Conservation (phyloP, 2,888 invertebrate species). For the Rhorus exstirpatorius region DNA sequence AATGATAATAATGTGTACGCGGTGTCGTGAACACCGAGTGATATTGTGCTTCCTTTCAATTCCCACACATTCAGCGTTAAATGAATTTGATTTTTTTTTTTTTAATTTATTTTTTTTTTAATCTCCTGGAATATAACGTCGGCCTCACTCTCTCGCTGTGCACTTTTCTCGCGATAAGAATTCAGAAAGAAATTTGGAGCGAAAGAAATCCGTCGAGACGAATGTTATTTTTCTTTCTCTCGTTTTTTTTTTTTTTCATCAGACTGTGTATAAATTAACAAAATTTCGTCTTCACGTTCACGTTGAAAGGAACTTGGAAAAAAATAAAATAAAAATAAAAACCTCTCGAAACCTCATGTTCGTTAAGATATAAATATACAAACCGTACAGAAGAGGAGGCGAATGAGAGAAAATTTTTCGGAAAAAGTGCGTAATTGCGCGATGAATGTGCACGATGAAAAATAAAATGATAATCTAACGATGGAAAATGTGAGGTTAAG, state of each 20-base stretch:
- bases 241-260: conserved; percentile 7
- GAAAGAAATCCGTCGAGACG: conserved; percentile 26
- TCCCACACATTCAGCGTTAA: conserved; percentile 67
- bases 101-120: too few species aligned
- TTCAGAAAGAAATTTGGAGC: conserved; percentile 3
- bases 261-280: conserved; percentile 13
- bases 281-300: conserved; percentile 14
- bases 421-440: conserved; percentile 31
- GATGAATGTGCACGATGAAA: conserved; percentile 58
- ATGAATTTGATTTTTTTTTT: too few species aligned
- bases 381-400: conserved; percentile 44
- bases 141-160: conserved; percentile 10
- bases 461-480: conserved; percentile 38
- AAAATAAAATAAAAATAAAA: too few species aligned
- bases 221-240: conserved; percentile 12
- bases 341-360: conserved; percentile 48
- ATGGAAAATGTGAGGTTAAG: conserved; percentile 45
- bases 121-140: too few species aligned
- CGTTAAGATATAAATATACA: conserved; percentile 30
- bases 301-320: conserved; percentile 1
- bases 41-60: conserved; percentile 73
- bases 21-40: conserved; percentile 56
- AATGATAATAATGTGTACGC: conserved; percentile 52
- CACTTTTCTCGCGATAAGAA: conserved; percentile 9
- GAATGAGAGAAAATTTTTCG: conserved; percentile 25